Conservation (phyloP, 2,888 invertebrate genomes). For the Escarpia spicata region DNA sequence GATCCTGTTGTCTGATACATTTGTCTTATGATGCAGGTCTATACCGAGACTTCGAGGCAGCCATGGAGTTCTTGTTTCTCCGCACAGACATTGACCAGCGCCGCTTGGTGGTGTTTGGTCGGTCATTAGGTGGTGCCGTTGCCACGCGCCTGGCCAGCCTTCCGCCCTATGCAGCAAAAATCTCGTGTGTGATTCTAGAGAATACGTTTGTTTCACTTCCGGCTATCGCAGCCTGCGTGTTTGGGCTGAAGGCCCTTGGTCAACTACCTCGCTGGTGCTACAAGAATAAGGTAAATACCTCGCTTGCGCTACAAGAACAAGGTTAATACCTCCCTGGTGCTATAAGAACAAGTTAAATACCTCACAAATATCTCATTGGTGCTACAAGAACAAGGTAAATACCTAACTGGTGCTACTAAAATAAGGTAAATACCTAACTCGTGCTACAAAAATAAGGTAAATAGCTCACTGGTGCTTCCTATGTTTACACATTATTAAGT, state of each 20-base stretch:
- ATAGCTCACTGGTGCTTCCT: no score
- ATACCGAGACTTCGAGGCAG: constrained; percentile 86
- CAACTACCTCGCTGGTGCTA: constrained; percentile 85
- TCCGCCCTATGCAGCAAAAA: constrained; percentile 79
- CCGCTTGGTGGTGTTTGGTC: constrained; percentile 88
- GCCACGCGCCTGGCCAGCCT: constrained; percentile 83
- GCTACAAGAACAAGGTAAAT: no score
- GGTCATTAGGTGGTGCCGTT: constrained; percentile 72
- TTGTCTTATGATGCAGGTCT: constrained; percentile 69
- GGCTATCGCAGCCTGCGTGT: constrained; percentile 86
- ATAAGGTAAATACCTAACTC: no score
- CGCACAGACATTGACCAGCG: constrained; percentile 84
- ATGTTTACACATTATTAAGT: no score
- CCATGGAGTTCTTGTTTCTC: constrained; percentile 83
- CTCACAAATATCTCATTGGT: no score
- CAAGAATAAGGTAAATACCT: constrained; percentile 83
- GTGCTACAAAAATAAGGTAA: no score
- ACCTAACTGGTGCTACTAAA: no score
- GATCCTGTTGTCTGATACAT: constrained; percentile 6
- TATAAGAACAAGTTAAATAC: no score
- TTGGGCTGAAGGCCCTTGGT: constrained; percentile 78
- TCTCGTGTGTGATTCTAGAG: constrained; percentile 89
- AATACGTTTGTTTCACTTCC: constrained; percentile 96
- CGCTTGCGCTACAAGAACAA: not conserved
- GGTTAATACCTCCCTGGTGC: not conserved